Base-by-base conservation (phyloP, 2,797 vertebrate species). In the Enteromius afrohamiltoni region DNA sequence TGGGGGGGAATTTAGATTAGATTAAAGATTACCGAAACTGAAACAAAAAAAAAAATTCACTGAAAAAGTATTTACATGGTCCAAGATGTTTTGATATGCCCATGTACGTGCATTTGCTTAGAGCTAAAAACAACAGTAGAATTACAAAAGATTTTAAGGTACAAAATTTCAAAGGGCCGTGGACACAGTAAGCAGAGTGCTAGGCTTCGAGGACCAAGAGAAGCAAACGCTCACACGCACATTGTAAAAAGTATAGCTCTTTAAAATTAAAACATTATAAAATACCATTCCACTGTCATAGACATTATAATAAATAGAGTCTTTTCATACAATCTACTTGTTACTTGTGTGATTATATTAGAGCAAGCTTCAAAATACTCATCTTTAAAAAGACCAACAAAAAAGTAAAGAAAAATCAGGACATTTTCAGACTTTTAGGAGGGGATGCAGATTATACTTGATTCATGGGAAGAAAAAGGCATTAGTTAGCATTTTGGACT, bases 71-170 rank as follows among this genome's bases (percentile, higher is more conserved):
- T 97, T 96, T 96, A 97, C 96, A 97, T 94, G 94, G 96, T 96
- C 94, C 95, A 95, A 93, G 94, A 95, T 94, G 94, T 95, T 95
- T 95, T 89, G 95, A 95, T 95, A 97, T 96, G 95, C 92, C 93
- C 93, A 94, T 92, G 92, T 87, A 79, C 19, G 10, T 77, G 85
- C 81, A 78, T 83, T 79, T 55, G 82, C 79, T 86, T 91, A 95
- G 93, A 95, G 93, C 94, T 96, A 96, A 95, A 96, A 97, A 98
- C 95, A 95, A 95, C 96, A 94, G 86, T 58, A 94, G 94, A 96
- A 96, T 97, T 97, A 97, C 95, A 97, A 97, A 97, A 97, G 93
- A 94, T 93, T 87, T 94, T 92, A 96, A 96, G 95, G 95, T 97
- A 98, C 96, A 98, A 97, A 95, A 96, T 93, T 94, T 96, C 94